A percentile compares a stretch with the other conserved stretches of the same genome.
Conservation (phyloP, 2,888 invertebrate species). For the Coleophora deauratella region DNA sequence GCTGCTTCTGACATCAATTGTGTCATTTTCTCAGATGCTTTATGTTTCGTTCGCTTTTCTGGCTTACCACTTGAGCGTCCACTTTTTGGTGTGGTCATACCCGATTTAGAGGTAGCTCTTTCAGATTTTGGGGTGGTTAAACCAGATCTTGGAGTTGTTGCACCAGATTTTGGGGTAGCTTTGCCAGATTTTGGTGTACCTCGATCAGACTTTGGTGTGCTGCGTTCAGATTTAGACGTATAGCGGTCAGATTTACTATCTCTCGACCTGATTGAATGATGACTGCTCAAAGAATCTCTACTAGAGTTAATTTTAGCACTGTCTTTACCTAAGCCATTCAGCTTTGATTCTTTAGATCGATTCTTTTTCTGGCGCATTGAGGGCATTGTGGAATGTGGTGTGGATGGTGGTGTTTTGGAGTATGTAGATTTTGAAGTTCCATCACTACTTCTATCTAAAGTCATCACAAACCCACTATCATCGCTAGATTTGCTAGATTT, state of each 20-base stretch:
- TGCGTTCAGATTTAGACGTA: conserved; percentile 63
- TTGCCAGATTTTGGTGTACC: conserved; percentile 58
- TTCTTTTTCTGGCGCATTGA: conserved; percentile 65
- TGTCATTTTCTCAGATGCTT: conserved; percentile 68
- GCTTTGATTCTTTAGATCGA: conserved; percentile 62
- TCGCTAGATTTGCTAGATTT: conserved; percentile 70
- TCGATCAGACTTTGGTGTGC: conserved; percentile 65
- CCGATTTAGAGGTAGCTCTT: conserved; percentile 58
- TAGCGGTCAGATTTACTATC: conserved; percentile 67
- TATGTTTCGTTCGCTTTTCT: conserved; percentile 61
- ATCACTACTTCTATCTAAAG: conserved; percentile 66
- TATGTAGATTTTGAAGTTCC: conserved; percentile 66
- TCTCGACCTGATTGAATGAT: conserved; percentile 65
- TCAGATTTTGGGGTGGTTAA: conserved; percentile 63
- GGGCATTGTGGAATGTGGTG: conserved; percentile 62
- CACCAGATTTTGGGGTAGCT: conserved; percentile 60
- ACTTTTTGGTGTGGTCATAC: conserved; percentile 71
- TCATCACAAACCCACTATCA: conserved; percentile 69
- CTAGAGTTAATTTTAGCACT: conserved; percentile 58
- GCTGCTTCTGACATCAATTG: conserved; percentile 72
- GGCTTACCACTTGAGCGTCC: conserved; percentile 69
- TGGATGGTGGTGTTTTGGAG: conserved; percentile 66
- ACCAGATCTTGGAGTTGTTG: conserved; percentile 58
- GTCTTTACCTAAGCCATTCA: conserved; percentile 54
- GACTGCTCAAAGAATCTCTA: conserved; percentile 66